These are phyloP conservation scores for Caenorhabditis wallacei DNA, from an alignment of 2,888 invertebrate genomes.

Conservation along the genomic window DNA sequence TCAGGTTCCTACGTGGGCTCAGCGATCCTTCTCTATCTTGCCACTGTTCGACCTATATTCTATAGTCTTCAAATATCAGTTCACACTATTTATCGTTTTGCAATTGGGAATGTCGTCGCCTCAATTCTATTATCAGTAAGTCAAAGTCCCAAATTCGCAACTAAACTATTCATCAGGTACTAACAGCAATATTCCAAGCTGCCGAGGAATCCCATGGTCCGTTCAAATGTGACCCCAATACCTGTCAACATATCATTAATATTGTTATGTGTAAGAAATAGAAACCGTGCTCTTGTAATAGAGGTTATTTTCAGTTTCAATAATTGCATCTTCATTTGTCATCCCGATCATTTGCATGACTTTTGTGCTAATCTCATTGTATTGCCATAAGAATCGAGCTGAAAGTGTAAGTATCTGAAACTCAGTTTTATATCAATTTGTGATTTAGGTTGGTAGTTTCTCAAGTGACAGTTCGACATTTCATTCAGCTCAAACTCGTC, in stretches of 20 bases:
- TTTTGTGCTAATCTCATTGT: constrained; percentile 28
- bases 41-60: constrained; percentile 35
- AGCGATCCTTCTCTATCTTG: constrained; percentile 26
- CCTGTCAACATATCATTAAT: constrained; percentile 28
- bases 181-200: constrained; percentile 37
- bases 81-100: constrained; percentile 8
- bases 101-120: constrained; percentile 14
- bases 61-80: constrained; percentile 30
- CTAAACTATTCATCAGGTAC: constrained; percentile 1
- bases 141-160: not conserved
- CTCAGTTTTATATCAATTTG: not conserved
- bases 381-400: constrained; percentile 23
- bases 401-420: constrained; percentile 30
- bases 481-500: constrained; percentile 33
- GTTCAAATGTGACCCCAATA: constrained; percentile 15
- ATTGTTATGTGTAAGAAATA: constrained; percentile 45
- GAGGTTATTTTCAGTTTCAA: constrained; percentile 18
- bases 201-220: constrained; percentile 21
- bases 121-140: constrained; percentile 34
- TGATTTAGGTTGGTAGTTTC: constrained; percentile 36
- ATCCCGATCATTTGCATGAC: constrained; percentile 31
- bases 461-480: constrained; percentile 1
- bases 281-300: not conserved
- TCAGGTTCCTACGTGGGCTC: constrained; percentile 45
- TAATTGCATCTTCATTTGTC: constrained; percentile 18